phyloP scores from a whole-genome alignment of 2,888 invertebrate species.

The Tipula vernalis region DNA sequence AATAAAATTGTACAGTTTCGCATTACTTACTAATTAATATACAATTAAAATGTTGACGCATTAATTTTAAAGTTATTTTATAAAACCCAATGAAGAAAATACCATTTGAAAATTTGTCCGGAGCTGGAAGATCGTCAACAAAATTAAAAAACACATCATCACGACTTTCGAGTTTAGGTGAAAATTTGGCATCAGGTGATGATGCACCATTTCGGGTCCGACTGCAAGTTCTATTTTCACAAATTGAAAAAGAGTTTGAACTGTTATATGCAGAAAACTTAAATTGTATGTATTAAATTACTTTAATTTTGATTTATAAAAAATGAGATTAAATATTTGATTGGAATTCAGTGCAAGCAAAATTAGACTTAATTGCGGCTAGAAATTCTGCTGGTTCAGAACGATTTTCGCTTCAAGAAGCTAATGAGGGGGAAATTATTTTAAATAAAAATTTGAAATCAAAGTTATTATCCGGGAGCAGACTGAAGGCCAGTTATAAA shows the following conservation, averaged over 20 bases:
- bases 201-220: slow-evolving; percentile 46
- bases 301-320: neutral
- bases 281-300: slow-evolving; percentile 53
- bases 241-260: slow-evolving; percentile 98
- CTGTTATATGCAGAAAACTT: slow-evolving; percentile 84
- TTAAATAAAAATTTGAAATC: slow-evolving; percentile 29
- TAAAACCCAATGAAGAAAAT: slow-evolving; percentile 11
- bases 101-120: slow-evolving; percentile 13
- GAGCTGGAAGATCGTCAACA: slow-evolving; percentile 20
- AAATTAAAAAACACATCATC: slow-evolving; percentile 28
- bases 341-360: slow-evolving; percentile 28
- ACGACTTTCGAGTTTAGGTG: slow-evolving; percentile 31
- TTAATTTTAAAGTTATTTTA: neutral
- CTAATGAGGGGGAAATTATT: slow-evolving; percentile 15
- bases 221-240: slow-evolving; percentile 79
- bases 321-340: neutral
- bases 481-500: slow-evolving; percentile 79
- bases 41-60: neutral
- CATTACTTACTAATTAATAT: too few relatives aligned
- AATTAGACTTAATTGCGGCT: slow-evolving; percentile 26
- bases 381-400: slow-evolving; percentile 22
- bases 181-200: slow-evolving; percentile 28
- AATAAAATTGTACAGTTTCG: too few relatives aligned
- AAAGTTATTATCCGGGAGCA: slow-evolving; percentile 25
- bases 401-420: slow-evolving; percentile 14